These are phyloP conservation scores for Rhodeus uyekii DNA, from an alignment of 2,797 vertebrate genomes.

Conservation along the genomic window DNA sequence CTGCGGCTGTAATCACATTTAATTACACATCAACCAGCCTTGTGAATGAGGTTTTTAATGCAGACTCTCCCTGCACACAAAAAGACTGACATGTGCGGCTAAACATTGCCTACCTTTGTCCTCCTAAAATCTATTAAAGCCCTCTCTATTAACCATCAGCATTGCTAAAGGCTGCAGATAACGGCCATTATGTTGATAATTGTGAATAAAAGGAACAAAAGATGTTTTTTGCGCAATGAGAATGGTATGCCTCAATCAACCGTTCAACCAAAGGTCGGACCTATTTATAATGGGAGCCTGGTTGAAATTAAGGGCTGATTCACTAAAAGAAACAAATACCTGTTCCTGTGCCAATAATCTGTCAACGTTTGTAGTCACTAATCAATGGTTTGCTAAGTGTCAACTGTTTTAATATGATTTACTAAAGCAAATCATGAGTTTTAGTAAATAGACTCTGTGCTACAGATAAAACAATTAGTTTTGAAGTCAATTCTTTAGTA, in stretches of 20 bases:
- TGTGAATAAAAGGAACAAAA: conserved; percentile 67
- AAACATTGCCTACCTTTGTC: conserved; percentile 85
- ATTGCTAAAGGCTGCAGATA: conserved; percentile 72
- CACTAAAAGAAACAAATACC: conserved; percentile 41
- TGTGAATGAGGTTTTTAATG: conserved; percentile 81
- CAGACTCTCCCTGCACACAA: conserved; percentile 70
- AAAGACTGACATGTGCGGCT: conserved; percentile 78
- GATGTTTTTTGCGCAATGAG: conserved; percentile 49
- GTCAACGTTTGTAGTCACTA: neutral
- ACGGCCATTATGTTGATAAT: conserved; percentile 76
- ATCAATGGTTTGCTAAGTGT: conserved; percentile 38
- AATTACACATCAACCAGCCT: conserved; percentile 82
- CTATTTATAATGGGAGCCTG: conserved; percentile 51
- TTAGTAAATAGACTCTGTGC: neutral
- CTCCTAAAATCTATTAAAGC: conserved; percentile 79
- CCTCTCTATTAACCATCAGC: conserved; percentile 80
- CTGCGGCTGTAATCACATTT: conserved; percentile 86
- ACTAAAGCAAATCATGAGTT: conserved; percentile 30
- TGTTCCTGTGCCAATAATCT: conserved; percentile 29
- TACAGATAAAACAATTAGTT: conserved; percentile 1
- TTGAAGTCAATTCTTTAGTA: neutral
- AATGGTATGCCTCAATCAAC: conserved; percentile 49
- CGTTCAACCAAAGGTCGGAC: conserved; percentile 56
- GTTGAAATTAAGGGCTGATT: conserved; percentile 44
- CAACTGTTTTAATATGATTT: conserved; percentile 28